Percentiles rank a stretch among this genome's conserved stretches.
Conservation (phyloP, 2,797 vertebrate genomes). For the Paramormyrops hopkinsi region DNA sequence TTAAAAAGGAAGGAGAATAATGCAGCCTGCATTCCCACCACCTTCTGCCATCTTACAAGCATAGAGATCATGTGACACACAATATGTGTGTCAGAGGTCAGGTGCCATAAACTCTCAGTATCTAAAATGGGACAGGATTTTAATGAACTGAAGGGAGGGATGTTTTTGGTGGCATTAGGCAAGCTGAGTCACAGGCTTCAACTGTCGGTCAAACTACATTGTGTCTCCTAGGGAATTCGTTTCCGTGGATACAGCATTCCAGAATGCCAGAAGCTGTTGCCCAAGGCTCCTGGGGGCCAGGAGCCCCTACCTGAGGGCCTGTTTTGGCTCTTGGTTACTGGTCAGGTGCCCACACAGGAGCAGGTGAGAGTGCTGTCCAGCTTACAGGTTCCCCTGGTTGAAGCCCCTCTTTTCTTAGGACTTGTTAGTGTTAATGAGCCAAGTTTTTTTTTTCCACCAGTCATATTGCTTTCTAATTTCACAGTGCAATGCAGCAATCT, state of each 20-base stretch:
- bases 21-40: not conserved
- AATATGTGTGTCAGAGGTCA: not conserved
- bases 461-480: not conserved
- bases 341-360: conserved; percentile 82
- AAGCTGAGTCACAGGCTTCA: not conserved
- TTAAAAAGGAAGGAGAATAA: not conserved
- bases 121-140: not conserved
- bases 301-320: conserved; percentile 91
- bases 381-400: not conserved
- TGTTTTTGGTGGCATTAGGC: not conserved
- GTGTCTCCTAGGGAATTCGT: conserved; percentile 78
- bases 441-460: not conserved
- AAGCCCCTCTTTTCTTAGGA: not conserved
- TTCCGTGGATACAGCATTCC: conserved; percentile 93
- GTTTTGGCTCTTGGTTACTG: conserved; percentile 92
- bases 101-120: not conserved
- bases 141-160: not conserved
- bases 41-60: not conserved
- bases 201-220: not conserved
- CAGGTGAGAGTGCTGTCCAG: conserved; percentile 64
- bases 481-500: not conserved
- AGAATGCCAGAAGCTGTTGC: conserved; percentile 87
- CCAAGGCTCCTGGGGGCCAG: conserved; percentile 79
- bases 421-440: not conserved
- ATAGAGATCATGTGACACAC: not conserved